Percentiles rank a stretch among this genome's conserved stretches.
Evolutionary conservation across 2,113 vertebrate genomes (phyloP).

Genomic region (Hepsetus odoe): DNA sequence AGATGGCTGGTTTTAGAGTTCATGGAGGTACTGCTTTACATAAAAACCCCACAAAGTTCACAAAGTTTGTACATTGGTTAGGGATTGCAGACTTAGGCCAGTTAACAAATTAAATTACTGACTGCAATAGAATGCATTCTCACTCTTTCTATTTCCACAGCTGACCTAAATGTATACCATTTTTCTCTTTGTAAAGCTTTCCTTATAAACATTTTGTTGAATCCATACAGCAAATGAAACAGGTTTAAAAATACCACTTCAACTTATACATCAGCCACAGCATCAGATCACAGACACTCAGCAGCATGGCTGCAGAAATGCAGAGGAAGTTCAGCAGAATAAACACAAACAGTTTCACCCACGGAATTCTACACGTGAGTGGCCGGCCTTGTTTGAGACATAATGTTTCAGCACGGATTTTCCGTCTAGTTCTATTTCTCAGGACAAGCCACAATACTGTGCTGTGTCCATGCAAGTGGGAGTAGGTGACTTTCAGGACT

Average conservation of each 20-base stretch:
- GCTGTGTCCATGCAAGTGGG: constrained; percentile 56
- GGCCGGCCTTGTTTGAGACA: background rate
- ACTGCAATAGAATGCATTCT: background rate
- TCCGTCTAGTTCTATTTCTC: background rate
- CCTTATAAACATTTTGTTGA: background rate
- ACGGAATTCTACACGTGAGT: background rate
- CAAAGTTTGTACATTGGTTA: constrained; percentile 34
- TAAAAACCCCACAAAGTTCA: constrained; percentile 45
- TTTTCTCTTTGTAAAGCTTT: background rate
- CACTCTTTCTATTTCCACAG: background rate
- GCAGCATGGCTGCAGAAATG: background rate
- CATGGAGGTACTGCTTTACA: constrained; percentile 52
- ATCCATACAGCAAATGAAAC: background rate
- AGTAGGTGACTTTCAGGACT: background rate
- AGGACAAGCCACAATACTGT: background rate
- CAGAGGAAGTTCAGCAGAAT: background rate
- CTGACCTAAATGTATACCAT: background rate
- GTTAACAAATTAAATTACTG: background rate
- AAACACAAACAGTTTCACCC: background rate
- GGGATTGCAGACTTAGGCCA: constrained; percentile 15
- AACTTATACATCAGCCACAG: background rate
- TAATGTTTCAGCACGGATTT: background rate
- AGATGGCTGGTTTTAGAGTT: constrained; percentile 50
- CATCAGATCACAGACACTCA: background rate
- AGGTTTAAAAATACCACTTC: background rate